phyloP scores from a whole-genome alignment of 2,113 vertebrate species.

The Trochalopteron elliotii region DNA sequence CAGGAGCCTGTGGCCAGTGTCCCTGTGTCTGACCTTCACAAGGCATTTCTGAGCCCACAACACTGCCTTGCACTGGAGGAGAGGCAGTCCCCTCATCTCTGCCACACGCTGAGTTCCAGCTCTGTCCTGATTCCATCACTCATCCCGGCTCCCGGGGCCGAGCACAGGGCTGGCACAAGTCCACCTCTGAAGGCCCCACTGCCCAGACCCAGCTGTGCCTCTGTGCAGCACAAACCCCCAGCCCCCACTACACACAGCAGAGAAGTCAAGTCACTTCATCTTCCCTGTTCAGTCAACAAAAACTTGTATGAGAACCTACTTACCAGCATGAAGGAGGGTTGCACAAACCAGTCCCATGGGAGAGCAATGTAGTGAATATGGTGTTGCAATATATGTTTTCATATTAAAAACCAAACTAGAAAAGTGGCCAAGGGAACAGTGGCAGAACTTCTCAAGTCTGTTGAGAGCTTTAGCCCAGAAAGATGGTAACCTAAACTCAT shows the following conservation, averaged over 20 bases:
- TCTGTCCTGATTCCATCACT: neutral
- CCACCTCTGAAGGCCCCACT: neutral
- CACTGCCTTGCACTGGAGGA: neutral
- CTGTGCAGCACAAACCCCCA: neutral
- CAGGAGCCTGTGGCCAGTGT: neutral
- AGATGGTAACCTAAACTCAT: neutral
- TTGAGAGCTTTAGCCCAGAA: neutral
- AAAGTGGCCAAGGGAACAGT: neutral
- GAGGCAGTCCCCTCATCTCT: neutral
- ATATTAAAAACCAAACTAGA: neutral
- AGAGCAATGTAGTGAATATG: neutral
- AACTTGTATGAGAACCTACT: neutral
- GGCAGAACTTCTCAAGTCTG: neutral
- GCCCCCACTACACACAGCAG: neutral
- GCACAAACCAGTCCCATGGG: neutral
- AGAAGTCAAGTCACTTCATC: neutral
- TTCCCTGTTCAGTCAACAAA: neutral
- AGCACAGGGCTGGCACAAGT: neutral
- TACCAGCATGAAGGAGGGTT: neutral
- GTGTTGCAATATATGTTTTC: conserved; percentile 2
- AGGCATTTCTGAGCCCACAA: neutral
- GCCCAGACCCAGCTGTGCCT: neutral
- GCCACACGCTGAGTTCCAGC: neutral
- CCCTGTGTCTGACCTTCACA: neutral
- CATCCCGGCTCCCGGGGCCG: accelerated